Evolutionary conservation across 2,888 invertebrate genomes (phyloP).

Genomic region (Melinaea menophilus): DNA sequence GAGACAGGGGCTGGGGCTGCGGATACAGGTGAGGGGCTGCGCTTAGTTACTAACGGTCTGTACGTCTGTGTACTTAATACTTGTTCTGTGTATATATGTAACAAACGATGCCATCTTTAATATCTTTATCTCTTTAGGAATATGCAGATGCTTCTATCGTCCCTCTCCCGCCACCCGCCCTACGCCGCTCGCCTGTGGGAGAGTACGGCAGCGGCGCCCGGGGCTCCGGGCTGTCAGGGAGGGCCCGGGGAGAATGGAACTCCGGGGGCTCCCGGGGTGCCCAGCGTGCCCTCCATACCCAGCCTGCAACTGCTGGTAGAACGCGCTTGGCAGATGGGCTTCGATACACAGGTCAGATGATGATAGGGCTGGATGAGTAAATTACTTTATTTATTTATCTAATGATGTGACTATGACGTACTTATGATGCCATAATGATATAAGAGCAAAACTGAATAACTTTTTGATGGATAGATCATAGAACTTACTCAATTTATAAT

Average conservation of each 20-base stretch:
- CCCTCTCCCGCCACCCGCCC: conserved; percentile 83
- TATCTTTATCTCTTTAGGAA: conserved; percentile 74
- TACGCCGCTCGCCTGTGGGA: conserved; percentile 78
- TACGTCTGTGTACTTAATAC: neutral
- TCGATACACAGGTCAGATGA: conserved; percentile 79
- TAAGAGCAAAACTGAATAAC: too few species aligned
- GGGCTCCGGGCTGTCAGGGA: conserved; percentile 34
- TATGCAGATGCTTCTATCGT: conserved; percentile 94
- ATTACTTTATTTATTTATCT: too few species aligned
- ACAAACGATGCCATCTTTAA: neutral
- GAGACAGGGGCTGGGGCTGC: conserved; percentile 95
- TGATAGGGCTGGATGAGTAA: too few species aligned
- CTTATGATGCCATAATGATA: too few species aligned
- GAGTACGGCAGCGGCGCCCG: neutral
- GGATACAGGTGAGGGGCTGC: conserved; percentile 80
- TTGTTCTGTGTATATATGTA: neutral
- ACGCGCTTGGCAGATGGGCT: conserved; percentile 88
- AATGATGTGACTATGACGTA: too few species aligned
- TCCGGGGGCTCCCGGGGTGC: conserved; percentile 23
- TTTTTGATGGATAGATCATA: too few species aligned
- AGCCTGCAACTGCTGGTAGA: conserved; percentile 90
- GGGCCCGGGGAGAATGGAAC: neutral
- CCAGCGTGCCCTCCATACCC: conserved; percentile 88
- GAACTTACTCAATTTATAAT: too few species aligned
- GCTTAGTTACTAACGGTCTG: neutral